Evolutionary conservation across 1,140 invertebrate species (phyloP), one percentile per base, ranked within the genome.

Genomic region (Bombus sylvicola): DNA sequence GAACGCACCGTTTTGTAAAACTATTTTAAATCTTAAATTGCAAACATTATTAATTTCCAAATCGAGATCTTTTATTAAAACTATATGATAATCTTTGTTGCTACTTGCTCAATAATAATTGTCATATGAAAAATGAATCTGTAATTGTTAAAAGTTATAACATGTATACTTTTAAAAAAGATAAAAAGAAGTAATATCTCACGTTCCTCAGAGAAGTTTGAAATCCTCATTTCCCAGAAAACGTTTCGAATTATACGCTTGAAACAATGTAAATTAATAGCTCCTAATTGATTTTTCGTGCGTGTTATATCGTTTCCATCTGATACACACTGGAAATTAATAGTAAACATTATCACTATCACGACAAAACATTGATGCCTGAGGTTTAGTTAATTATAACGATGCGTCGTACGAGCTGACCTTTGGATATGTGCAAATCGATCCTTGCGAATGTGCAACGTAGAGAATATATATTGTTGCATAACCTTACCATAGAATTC

Each of bases 321-420:
- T n/a, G 9, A 62, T n/a, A 28, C 28, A 28, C 3, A 62, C 28
- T 31, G n/a, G 66, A 53, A 34, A 69, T 34, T 47, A 69, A 80
- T n/a, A 8, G 31, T 10, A 39, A 31, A 53, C 22, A 15, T 64
- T 64, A 12, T 43, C 37, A 22, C 31, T 25, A 81, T 73, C 4
- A 2, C 0, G 57, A 10, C 31, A 25, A 76, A 71, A 53, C 18
- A 4, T 57, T n/a, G 10, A 57, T 59, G 12, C 25, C 22, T 72
- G 37, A 76, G 18, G 37, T 59, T 76, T 66, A 37, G 25, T 66
- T 75, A 81, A 81, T 81, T 73, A 76, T 47, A 53, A 37, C 39
- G n/a, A 41, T 10, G 62, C 13, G 37, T 77, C 34, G 18, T 62
- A 39, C 37, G 22, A 69, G 22, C 28, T 53, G 34, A 69, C 62